Percentiles rank a stretch among this genome's conserved stretches.
Conservation (phyloP, 2,113 vertebrate species). For the Calonectris borealis region DNA sequence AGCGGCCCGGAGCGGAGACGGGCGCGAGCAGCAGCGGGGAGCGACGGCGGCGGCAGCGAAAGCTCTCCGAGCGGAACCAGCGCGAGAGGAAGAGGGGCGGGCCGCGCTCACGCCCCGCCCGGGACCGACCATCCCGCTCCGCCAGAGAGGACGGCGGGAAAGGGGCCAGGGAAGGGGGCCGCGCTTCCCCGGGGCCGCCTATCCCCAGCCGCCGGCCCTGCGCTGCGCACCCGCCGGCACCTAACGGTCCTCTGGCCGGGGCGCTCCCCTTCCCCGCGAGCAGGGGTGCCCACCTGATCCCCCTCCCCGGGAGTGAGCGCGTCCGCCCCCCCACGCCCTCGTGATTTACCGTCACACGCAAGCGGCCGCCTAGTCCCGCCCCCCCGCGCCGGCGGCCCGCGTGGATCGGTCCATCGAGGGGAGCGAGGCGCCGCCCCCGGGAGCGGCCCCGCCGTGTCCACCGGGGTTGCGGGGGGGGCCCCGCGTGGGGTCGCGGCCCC, state of each 20-base stretch:
- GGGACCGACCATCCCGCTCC: neutral
- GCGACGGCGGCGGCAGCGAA: rapidly evolving
- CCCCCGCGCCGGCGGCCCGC: neutral
- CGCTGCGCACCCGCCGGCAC: rapidly evolving
- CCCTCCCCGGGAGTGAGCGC: rapidly evolving
- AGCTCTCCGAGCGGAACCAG: constrained; percentile 52
- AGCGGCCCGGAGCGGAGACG: constrained; percentile 44
- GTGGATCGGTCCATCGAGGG: neutral
- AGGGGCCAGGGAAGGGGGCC: no score
- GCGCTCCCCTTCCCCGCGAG: rapidly evolving
- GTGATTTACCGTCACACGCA: neutral
- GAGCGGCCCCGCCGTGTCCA: neutral
- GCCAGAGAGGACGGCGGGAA: neutral
- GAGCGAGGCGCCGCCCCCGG: neutral
- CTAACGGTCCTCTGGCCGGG: rapidly evolving
- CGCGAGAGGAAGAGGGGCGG: constrained; percentile 34
- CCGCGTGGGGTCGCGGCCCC: neutral
- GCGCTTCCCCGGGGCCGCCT: no score
- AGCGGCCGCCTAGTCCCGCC: no score
- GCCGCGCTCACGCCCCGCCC: neutral
- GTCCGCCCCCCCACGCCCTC: neutral
- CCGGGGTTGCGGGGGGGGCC: no score
- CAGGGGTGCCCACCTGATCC: rapidly evolving
- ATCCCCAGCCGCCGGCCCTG: no score
- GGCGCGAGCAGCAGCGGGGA: neutral